These are phyloP conservation scores for Drosophila rufa DNA, from an alignment of 1,140 invertebrate genomes.

Conservation along the genomic window DNA sequence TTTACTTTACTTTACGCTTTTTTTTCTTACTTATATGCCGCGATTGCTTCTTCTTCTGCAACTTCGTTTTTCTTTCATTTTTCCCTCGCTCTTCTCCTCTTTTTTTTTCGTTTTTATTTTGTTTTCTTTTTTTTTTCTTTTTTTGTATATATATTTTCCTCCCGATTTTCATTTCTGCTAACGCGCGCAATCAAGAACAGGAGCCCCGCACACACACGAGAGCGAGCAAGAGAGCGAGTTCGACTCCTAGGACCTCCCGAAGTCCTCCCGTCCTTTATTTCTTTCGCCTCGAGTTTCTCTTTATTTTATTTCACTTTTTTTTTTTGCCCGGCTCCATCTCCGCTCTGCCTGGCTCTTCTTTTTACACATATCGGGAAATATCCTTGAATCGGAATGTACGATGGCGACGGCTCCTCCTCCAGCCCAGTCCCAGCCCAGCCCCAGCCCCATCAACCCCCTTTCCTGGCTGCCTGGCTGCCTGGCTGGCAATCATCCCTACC, in stretches of 20 bases:
- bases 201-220: conserved; percentile 33
- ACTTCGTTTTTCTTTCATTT: conserved; percentile 44
- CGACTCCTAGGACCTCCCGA: conserved; percentile 50
- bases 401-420: conserved; percentile 50
- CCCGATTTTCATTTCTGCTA: conserved; percentile 80
- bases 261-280: conserved; percentile 51
- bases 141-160: conserved; percentile 54
- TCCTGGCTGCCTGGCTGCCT: not conserved
- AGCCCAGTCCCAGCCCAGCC: too few species aligned
- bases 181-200: conserved; percentile 78
- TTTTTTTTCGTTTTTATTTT: conserved; percentile 25
- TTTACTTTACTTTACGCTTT: conserved; percentile 11
- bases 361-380: conserved; percentile 82
- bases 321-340: conserved; percentile 1
- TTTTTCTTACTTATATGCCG: conserved; percentile 69
- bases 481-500: conserved; percentile 46
- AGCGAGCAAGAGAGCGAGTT: conserved; percentile 41
- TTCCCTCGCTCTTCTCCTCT: conserved; percentile 5
- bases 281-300: conserved; percentile 55
- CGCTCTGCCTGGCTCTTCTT: conserved; percentile 24
- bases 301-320: conserved; percentile 41
- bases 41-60: conserved; percentile 61
- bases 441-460: not conserved
- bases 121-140: conserved; percentile 13
- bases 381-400: conserved; percentile 81